Percentiles rank a stretch among this genome's conserved stretches.
Evolutionary conservation across 2,888 invertebrate species (phyloP).

Genomic region (Tetragonula carbonaria): DNA sequence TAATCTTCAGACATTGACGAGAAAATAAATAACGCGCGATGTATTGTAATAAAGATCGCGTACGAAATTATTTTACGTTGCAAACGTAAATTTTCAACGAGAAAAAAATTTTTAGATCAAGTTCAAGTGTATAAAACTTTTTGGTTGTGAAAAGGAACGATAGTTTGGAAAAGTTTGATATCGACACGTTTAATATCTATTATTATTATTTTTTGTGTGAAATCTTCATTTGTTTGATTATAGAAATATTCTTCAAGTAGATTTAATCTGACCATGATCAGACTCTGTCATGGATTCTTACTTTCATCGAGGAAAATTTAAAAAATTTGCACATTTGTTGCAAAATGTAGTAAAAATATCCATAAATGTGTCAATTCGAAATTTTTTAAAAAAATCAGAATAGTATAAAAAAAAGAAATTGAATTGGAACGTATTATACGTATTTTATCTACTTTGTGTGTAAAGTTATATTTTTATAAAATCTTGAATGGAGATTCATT

Average conservation of each 20-base stretch:
- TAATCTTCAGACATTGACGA: slow-evolving; percentile 1
- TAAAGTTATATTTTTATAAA: too few relatives aligned
- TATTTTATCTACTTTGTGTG: too few relatives aligned
- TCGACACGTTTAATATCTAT: too few relatives aligned
- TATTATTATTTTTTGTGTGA: too few relatives aligned
- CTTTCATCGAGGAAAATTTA: neutral
- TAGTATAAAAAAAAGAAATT: too few relatives aligned
- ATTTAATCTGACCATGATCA: too few relatives aligned
- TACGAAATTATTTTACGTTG: neutral
- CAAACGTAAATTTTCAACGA: neutral
- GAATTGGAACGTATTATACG: too few relatives aligned
- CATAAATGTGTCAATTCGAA: too few relatives aligned
- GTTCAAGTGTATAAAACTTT: neutral
- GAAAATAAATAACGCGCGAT: neutral
- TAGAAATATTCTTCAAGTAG: neutral
- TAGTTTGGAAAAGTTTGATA: neutral
- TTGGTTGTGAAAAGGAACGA: neutral
- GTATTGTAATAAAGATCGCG: neutral
- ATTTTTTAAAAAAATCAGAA: too few relatives aligned
- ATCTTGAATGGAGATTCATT: too few relatives aligned
- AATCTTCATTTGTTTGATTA: neutral
- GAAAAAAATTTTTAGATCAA: too few relatives aligned
- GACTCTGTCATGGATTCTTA: neutral
- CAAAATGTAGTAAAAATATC: too few relatives aligned
- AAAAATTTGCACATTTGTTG: neutral